phyloP scores from a whole-genome alignment of 2,797 vertebrate species.

The Neosilurus hyrtlii region DNA sequence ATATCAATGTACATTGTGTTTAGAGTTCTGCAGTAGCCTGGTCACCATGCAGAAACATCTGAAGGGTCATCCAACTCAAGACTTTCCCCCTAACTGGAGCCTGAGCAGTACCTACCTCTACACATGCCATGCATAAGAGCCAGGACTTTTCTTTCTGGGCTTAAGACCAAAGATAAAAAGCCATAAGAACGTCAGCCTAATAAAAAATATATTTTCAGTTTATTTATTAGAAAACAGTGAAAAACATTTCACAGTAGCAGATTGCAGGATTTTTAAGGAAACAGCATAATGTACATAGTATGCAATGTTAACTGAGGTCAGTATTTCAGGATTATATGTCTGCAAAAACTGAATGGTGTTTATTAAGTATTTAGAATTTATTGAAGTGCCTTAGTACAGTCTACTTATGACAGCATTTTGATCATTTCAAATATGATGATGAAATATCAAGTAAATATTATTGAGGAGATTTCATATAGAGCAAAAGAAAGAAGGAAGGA shows the following conservation, averaged over 20 bases:
- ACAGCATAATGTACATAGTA: background rate
- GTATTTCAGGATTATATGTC: background rate
- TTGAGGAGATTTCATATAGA: background rate
- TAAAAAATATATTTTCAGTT: no score
- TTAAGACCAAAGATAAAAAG: background rate
- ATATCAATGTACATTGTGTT: conserved; percentile 98
- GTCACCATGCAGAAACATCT: conserved; percentile 99
- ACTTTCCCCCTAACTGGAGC: conserved; percentile 96
- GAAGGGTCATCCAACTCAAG: conserved; percentile 94
- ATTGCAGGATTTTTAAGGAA: background rate
- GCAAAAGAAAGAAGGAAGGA: background rate
- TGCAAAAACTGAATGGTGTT: background rate
- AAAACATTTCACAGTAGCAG: background rate
- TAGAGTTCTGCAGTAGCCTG: conserved; percentile 97
- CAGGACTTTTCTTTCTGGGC: background rate
- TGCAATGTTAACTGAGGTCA: background rate
- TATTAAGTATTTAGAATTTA: background rate
- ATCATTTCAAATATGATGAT: background rate
- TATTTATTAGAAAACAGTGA: background rate
- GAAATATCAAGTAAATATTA: background rate
- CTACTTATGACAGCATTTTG: background rate
- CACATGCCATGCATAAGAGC: conserved; percentile 86
- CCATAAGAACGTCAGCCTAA: background rate
- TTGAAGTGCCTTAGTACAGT: background rate
- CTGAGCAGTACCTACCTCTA: conserved; percentile 99